Conservation (phyloP, 2,113 vertebrate species). For the Heterotis niloticus region DNA sequence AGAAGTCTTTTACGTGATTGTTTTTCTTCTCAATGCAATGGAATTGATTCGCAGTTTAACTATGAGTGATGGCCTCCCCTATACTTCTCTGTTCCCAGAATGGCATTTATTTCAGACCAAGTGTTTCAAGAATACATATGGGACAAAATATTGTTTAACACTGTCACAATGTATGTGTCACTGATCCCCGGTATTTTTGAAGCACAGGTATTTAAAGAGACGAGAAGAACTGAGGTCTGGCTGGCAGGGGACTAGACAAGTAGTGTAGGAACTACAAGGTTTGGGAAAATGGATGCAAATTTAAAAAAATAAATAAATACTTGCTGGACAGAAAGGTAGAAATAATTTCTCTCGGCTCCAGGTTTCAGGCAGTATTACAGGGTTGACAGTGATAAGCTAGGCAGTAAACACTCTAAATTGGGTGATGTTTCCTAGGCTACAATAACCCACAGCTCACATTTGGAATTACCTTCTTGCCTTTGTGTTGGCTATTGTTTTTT, state of each 20-base stretch:
- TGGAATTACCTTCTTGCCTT: slow-evolving; percentile 33
- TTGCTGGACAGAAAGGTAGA: neutral
- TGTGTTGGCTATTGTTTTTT: slow-evolving; percentile 31
- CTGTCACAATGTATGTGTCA: neutral
- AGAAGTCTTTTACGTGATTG: neutral
- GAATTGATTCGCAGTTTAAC: neutral
- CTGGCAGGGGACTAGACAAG: neutral
- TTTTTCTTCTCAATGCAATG: no score
- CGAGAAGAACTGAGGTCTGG: no score
- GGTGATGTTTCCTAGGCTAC: slow-evolving; percentile 25
- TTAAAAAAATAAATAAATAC: neutral
- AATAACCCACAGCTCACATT: slow-evolving; percentile 19
- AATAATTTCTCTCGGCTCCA: neutral
- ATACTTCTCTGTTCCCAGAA: neutral
- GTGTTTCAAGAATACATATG: neutral
- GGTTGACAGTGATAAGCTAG: neutral
- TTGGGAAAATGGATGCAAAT: neutral
- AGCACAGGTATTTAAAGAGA: neutral
- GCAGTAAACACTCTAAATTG: slow-evolving; percentile 23
- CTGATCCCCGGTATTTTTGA: neutral
- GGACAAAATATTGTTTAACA: neutral
- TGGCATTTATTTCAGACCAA: neutral
- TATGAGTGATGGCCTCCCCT: neutral
- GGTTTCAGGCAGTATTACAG: neutral
- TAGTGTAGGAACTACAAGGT: neutral